Base-by-base conservation (phyloP, 2,113 vertebrate genomes). In the Podarcis muralis region DNA sequence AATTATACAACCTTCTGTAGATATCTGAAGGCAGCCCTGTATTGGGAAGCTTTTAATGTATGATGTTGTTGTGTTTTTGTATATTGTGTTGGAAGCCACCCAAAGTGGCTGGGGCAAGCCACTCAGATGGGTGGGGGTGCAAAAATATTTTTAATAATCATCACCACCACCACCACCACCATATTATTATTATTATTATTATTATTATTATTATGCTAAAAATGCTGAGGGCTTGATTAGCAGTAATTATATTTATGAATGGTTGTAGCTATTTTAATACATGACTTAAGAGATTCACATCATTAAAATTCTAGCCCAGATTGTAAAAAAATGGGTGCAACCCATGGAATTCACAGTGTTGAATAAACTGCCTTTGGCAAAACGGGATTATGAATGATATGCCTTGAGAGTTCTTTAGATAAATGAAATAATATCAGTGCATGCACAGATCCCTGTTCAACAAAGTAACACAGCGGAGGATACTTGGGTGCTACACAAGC, bases 251-350 rank as follows among this genome's bases (percentile, higher is more conserved):
- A 66, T 84, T 3, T 69, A 69, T 35, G 20, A 69, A 89, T n/a
- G 59, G 74, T 74, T 71, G 40, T 65, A 43, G 66, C 57, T 87
- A 7, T 27, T 48, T 76, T 32, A 83, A 83, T 23, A 83, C 7
- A 20, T 7, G 1, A 75, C 40, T 0, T 82, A 27, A 80, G 43
- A n/a, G 0, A 30, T 71, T 12, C 16, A 27, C 6, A 86, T 68
- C 7, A 53, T 27, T 18, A 2, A 69, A 30, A 83, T 48, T 43
- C 23, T 40, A 30, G 3, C 1, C 25, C 66, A 69, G 7, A 66
- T 15, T n/a, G 12, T 69, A 27, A 68, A 32, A 43, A 12, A 68
- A 68, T 69, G 37, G n/a, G 22, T 18, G 43, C 37, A 22, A 5
- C 32, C 32, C 32, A 27, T 15, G 30, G 59, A 82, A 82, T 6